A percentile compares a stretch with the other conserved stretches of the same genome.
Conservation (phyloP, 1,140 invertebrate genomes). For the Leptinotarsa defecta region DNA sequence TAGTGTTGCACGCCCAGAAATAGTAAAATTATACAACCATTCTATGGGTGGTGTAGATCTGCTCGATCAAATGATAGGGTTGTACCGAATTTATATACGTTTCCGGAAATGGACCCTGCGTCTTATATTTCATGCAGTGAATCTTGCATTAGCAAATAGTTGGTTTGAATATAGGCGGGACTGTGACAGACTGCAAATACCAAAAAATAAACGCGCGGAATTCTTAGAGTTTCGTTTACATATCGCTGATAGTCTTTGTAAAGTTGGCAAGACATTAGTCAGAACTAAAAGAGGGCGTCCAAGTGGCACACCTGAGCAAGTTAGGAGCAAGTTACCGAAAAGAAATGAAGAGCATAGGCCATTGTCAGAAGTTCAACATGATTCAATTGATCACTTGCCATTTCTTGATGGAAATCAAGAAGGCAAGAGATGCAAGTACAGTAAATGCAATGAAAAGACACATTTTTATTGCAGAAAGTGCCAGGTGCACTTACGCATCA, state of each 20-base stretch:
- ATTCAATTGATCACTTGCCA: background rate
- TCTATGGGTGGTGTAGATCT: conserved; percentile 4
- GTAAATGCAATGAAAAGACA: background rate
- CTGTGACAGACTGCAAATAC: background rate
- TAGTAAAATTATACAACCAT: background rate
- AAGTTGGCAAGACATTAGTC: background rate
- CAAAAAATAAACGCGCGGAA: background rate
- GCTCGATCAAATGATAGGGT: conserved; percentile 8
- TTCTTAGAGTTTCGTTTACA: background rate
- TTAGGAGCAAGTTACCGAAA: background rate
- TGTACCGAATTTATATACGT: conserved; percentile 3
- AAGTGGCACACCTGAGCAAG: background rate
- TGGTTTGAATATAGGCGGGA: background rate
- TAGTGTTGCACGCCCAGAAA: background rate
- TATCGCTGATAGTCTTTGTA: background rate
- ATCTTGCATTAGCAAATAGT: background rate
- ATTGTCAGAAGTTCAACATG: background rate
- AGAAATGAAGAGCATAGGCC: background rate
- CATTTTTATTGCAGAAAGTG: background rate
- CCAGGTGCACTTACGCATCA: background rate
- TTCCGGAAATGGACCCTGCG: background rate
- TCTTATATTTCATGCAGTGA: background rate
- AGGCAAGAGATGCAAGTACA: background rate
- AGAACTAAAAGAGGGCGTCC: background rate
- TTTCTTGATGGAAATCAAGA: background rate